Evolutionary conservation across 2,113 vertebrate species (phyloP).

Genomic region (Circaetus gallicus): DNA sequence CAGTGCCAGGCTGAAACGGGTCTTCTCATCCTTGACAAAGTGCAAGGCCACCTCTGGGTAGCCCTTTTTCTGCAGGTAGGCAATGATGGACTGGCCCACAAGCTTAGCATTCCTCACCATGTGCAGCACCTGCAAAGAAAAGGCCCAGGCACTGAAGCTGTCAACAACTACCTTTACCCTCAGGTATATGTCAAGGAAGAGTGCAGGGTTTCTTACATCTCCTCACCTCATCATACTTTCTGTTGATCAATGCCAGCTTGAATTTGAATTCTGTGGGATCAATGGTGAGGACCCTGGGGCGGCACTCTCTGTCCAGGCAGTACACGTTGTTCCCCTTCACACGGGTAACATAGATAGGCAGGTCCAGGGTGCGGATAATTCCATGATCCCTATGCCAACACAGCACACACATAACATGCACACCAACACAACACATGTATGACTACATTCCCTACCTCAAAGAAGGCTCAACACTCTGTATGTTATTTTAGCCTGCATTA

Average conservation of each 20-base stretch:
- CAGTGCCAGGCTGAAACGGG: slow-evolving; percentile 92
- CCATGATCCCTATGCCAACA: slow-evolving; percentile 81
- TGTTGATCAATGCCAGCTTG: slow-evolving; percentile 93
- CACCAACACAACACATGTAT: too few relatives aligned
- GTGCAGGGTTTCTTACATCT: accelerated
- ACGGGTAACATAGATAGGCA: slow-evolving; percentile 94
- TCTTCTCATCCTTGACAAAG: slow-evolving; percentile 97
- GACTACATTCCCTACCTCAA: too few relatives aligned
- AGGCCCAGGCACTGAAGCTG: neutral
- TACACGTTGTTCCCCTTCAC: slow-evolving; percentile 95
- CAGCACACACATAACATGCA: accelerated
- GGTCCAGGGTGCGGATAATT: slow-evolving; percentile 94
- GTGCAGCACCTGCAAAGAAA: slow-evolving; percentile 85
- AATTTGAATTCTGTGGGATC: slow-evolving; percentile 97
- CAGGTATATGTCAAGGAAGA: neutral
- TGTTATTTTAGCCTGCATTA: neutral
- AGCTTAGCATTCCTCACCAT: slow-evolving; percentile 97
- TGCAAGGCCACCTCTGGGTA: slow-evolving; percentile 96
- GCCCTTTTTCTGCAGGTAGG: slow-evolving; percentile 96
- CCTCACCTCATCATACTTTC: slow-evolving; percentile 93
- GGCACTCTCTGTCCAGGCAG: slow-evolving; percentile 92
- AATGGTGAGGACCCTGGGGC: slow-evolving; percentile 92
- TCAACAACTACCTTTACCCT: neutral
- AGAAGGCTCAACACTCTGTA: neutral
- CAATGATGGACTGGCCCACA: slow-evolving; percentile 97